Conservation (phyloP, 2,797 vertebrate genomes). For the Chelon auratus region DNA sequence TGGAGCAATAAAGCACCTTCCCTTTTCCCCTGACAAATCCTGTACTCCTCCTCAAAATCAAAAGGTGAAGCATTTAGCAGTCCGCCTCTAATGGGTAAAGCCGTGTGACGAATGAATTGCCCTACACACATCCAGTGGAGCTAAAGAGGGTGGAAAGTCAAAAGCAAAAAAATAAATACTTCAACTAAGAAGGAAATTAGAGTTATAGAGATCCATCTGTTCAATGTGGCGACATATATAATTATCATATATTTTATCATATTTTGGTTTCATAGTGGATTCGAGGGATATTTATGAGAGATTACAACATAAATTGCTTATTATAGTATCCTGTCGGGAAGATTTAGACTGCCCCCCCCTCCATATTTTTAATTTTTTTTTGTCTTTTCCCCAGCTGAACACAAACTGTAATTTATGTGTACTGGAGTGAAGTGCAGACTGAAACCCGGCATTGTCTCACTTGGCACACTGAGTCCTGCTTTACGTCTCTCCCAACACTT, state of each 20-base stretch:
- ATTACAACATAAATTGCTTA: constrained; percentile 55
- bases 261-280: constrained; percentile 13
- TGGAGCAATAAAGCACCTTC: constrained; percentile 84
- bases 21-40: constrained; percentile 82
- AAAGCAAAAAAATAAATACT: constrained; percentile 36
- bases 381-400: constrained; percentile 53
- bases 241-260: constrained; percentile 26
- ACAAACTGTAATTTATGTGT: constrained; percentile 71
- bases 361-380: constrained; percentile 39
- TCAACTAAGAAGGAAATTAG: constrained; percentile 38
- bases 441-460: constrained; percentile 79
- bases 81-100: constrained; percentile 83
- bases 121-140: constrained; percentile 72
- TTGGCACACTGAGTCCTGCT: constrained; percentile 78
- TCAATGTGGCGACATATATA: constrained; percentile 34
- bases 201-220: constrained; percentile 51
- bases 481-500: constrained; percentile 80
- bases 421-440: constrained; percentile 62
- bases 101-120: constrained; percentile 84
- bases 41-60: constrained; percentile 84
- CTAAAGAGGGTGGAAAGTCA: constrained; percentile 75
- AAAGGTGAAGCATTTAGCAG: constrained; percentile 85
- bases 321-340: constrained; percentile 44
- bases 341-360: constrained; percentile 56
- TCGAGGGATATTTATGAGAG: constrained; percentile 36